phyloP scores from a whole-genome alignment of 2,888 invertebrate species.

The Tricholauxania praeusta region DNA sequence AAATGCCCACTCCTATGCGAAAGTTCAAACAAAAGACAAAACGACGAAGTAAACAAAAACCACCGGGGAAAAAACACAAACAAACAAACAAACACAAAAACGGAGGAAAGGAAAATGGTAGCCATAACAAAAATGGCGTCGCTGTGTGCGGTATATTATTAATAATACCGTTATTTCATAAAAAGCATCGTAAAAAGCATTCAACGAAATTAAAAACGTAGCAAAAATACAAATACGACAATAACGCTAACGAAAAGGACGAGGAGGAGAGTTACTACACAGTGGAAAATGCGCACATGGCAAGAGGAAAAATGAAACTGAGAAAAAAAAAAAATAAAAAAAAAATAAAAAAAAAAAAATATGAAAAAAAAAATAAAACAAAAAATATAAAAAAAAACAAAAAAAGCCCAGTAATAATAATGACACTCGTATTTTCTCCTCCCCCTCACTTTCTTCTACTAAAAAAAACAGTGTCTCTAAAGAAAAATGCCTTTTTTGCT shows the following conservation, averaged over 20 bases:
- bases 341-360: not conserved
- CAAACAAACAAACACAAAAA: not conserved
- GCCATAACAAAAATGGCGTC: conserved; percentile 29
- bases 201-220: conserved; percentile 40
- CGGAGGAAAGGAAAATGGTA: not conserved
- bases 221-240: conserved; percentile 16
- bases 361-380: not conserved
- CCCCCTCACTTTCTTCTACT: too few species aligned
- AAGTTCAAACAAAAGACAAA: conserved; percentile 2
- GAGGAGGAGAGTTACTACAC: not conserved
- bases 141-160: conserved; percentile 23
- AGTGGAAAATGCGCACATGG: not conserved
- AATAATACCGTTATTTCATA: conserved; percentile 46
- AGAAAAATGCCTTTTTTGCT: too few species aligned
- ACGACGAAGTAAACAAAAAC: not conserved
- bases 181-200: conserved; percentile 53
- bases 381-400: not conserved
- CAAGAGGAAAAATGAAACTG: not conserved
- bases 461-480: too few species aligned
- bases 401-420: conserved; percentile 2
- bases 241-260: not conserved
- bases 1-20: too few species aligned
- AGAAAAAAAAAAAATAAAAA: not conserved
- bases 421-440: conserved; percentile 6
- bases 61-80: not conserved